Evolutionary conservation across 2,888 invertebrate species (phyloP).

Genomic region (Trachelus tabidus): DNA sequence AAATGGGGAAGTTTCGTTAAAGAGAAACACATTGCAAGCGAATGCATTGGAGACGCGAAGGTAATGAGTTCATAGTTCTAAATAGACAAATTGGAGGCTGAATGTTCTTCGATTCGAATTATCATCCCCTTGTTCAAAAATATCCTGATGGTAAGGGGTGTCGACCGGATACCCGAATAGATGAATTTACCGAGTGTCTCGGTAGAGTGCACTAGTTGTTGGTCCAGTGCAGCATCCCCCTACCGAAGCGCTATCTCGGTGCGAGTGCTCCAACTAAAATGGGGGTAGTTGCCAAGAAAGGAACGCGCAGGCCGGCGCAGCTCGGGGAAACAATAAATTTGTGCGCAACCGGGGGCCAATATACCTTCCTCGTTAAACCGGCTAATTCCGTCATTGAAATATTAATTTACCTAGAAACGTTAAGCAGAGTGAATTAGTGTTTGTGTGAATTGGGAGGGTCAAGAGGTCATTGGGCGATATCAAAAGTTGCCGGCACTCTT

Average conservation of each 20-base stretch:
- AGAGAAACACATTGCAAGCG: background rate
- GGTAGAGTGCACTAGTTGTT: conserved; percentile 55
- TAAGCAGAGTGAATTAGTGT: background rate
- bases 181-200: conserved; percentile 26
- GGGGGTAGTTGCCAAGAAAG: conserved; percentile 17
- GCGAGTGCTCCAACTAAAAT: conserved; percentile 9
- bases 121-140: background rate
- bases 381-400: conserved; percentile 15
- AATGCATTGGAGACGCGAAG: background rate
- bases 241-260: conserved; percentile 43
- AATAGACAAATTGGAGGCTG: background rate
- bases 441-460: background rate
- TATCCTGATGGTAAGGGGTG: background rate
- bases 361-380: background rate
- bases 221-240: conserved; percentile 57
- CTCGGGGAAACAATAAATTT: background rate
- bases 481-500: background rate
- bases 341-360: background rate
- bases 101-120: background rate
- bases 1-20: background rate
- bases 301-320: conserved; percentile 2
- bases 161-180: background rate
- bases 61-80: background rate
- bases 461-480: background rate
- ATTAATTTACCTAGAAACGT: background rate